Evolutionary conservation across 1,140 invertebrate species (phyloP).

Genomic region (Cotesia typhae): DNA sequence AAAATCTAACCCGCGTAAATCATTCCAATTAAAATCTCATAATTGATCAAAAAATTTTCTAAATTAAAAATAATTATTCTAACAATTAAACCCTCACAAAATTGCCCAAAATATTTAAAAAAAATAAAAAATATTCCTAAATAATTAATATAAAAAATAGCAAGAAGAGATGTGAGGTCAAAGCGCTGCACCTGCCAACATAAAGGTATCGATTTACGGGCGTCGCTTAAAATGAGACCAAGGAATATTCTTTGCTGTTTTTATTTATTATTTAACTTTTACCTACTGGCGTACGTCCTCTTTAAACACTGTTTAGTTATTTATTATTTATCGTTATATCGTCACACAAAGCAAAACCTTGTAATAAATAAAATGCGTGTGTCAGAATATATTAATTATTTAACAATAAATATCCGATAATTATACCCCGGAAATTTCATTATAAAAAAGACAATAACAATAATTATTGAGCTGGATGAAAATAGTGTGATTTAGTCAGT

Average conservation of each 20-base stretch:
- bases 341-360: no score
- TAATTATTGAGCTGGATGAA: background rate
- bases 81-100: background rate
- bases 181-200: conserved; percentile 56
- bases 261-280: no score
- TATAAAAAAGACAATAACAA: background rate
- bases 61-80: no score
- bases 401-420: background rate
- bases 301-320: background rate
- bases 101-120: no score
- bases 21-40: background rate
- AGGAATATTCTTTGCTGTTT: no score
- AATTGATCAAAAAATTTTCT: background rate
- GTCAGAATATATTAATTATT: background rate
- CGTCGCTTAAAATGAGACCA: background rate
- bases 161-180: conserved; percentile 24
- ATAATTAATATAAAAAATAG: background rate
- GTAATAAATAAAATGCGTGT: background rate
- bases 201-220: conserved; percentile 61
- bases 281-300: background rate
- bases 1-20: background rate
- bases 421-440: background rate
- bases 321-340: background rate
- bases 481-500: conserved; percentile 22
- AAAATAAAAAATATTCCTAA: no score